A percentile compares a stretch with the other conserved stretches of the same genome.
These are phyloP conservation scores for Himalopsyche japonica DNA, from an alignment of 2,888 invertebrate genomes.

Conservation along the genomic window DNA sequence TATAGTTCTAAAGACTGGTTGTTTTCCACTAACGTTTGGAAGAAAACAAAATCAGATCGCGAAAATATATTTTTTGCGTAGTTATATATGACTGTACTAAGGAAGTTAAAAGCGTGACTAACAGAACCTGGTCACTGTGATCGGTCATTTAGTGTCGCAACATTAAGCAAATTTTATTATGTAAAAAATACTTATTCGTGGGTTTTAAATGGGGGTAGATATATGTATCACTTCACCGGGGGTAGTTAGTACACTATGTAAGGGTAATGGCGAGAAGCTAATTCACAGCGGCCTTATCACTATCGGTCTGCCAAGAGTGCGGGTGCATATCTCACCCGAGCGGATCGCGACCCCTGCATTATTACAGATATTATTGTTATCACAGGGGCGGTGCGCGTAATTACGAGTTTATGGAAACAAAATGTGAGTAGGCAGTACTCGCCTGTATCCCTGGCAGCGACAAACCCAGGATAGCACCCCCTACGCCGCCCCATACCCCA, in stretches of 20 bases:
- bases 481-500: neutral
- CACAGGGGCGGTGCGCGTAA: neutral
- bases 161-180: no score
- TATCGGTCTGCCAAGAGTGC: neutral
- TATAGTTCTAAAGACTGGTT: no score
- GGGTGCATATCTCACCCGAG: neutral
- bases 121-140: no score
- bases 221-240: no score
- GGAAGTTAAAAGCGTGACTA: no score
- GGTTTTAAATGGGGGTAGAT: neutral
- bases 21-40: no score
- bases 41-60: no score
- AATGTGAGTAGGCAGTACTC: neutral
- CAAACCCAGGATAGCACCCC: neutral
- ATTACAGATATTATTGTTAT: neutral
- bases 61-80: no score
- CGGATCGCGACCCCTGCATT: neutral
- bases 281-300: neutral
- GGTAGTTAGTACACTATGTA: neutral
- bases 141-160: no score
- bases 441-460: neutral
- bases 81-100: no score
- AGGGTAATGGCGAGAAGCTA: neutral
- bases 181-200: neutral
- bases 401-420: neutral